Base-by-base conservation (phyloP, 37 sponge, comb jelly and placozoan genomes). In the Amphimedon queenslandica region DNA sequence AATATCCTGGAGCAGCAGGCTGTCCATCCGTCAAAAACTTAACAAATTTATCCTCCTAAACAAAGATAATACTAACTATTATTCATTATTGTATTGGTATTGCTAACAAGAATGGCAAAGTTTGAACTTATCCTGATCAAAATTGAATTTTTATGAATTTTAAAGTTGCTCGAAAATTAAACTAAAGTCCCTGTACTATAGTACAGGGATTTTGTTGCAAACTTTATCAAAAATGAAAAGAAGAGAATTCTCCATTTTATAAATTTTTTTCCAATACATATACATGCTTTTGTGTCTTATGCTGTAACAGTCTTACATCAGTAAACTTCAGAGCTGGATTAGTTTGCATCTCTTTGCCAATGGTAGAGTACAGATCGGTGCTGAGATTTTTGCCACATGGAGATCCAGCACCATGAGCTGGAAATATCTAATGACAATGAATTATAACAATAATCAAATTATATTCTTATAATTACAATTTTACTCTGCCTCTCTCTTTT, bases 321-420 rank as follows among this genome's bases (percentile, higher is more conserved):
- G 68, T 29, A 61, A 70, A 90, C 53, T 84, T 78, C n/a, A 94
- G 83, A 32, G 90, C 90, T 21, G 82, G 76, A 36, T 94, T 94
- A 43, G 81, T 94, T 33, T 42, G 60, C 40, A 69, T 86, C 73
- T 94, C 81, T 27, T 82, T 72, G 16, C 88, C 95, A 63, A 94
- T 90, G 57, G 88, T 94, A 39, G 90, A 90, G 73, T 74, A 87
- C 28, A 94, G 81, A 20, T 70, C 88, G 31, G 64, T 40, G 35
- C 84, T 64, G 37, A 94, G 68, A 77, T 80, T 83, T 77, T 90
- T 86, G 0, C 95, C 95, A 90, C 95, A 94, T 0, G 95, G 95
- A 61, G 95, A 94, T 0, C 95, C 95, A 38, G 90, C 88, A 34
- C 95, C 95, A 41, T 94, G 95, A 31, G 95, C 91, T 34, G 95